Evolutionary conservation across 2,113 vertebrate genomes (phyloP).

Genomic region (Gorsachius goisagi): DNA sequence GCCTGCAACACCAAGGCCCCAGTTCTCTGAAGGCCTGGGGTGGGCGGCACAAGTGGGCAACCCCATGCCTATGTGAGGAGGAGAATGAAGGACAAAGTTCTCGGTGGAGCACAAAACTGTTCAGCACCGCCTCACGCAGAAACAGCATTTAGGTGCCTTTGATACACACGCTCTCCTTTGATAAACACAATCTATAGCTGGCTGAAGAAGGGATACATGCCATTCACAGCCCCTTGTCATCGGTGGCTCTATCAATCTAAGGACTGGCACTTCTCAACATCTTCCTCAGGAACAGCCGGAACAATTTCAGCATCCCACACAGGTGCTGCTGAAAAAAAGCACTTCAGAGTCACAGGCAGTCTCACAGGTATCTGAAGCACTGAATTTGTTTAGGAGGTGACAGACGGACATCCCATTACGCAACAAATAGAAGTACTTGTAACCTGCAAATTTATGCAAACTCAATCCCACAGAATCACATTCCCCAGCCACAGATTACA

Average conservation of each 20-base stretch:
- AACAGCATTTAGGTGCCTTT: neutral
- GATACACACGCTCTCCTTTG: no score
- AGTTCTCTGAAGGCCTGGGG: no score
- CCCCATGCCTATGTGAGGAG: no score
- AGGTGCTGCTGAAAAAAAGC: neutral
- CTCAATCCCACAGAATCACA: neutral
- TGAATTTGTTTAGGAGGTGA: neutral
- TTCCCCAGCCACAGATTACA: neutral
- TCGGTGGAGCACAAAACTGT: no score
- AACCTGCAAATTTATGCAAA: neutral
- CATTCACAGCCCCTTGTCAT: neutral
- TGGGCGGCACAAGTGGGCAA: no score
- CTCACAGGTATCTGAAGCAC: neutral
- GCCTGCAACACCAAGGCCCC: no score
- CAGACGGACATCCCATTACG: neutral
- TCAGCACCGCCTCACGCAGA: neutral
- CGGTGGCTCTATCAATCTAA: neutral
- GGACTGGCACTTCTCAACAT: fast-evolving
- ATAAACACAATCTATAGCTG: no score
- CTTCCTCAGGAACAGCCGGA: neutral
- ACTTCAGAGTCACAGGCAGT: neutral
- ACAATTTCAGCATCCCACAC: neutral
- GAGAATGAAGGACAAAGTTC: no score
- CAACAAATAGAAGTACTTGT: neutral
- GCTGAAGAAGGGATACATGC: neutral